Conservation (phyloP, 2,888 invertebrate genomes). For the Dynastes hyllus region DNA sequence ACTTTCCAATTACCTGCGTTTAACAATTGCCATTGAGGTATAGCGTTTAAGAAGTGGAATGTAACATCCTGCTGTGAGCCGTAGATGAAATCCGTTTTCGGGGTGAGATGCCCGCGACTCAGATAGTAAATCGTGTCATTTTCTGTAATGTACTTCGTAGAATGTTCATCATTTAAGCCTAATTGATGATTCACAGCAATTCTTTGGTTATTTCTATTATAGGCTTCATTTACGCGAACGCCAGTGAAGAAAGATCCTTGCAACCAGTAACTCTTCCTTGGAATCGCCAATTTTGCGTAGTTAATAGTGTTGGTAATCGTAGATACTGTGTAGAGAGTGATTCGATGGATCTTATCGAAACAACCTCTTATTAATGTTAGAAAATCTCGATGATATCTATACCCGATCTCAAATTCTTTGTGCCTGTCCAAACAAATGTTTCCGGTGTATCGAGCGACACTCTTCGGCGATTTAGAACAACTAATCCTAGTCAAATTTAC, state of each 20-base stretch:
- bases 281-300: constrained; percentile 71
- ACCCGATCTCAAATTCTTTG: constrained; percentile 72
- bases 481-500: not conserved
- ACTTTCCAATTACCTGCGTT: constrained; percentile 75
- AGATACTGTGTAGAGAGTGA: constrained; percentile 74
- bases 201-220: constrained; percentile 62
- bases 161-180: constrained; percentile 60
- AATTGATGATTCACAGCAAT: constrained; percentile 63
- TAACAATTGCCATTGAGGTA: constrained; percentile 79
- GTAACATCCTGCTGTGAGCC: constrained; percentile 75
- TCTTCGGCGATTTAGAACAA: not conserved
- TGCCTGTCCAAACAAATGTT: constrained; percentile 68
- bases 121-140: constrained; percentile 66
- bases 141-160: constrained; percentile 71
- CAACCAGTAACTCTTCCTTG: constrained; percentile 69
- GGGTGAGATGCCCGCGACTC: constrained; percentile 76
- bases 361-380: constrained; percentile 73
- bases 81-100: constrained; percentile 77
- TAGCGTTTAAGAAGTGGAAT: constrained; percentile 78
- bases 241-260: constrained; percentile 71
- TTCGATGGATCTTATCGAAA: constrained; percentile 72
- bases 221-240: constrained; percentile 62
- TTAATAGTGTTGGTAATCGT: constrained; percentile 71
- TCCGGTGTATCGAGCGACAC: constrained; percentile 69
- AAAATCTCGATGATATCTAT: constrained; percentile 71